Evolutionary conservation across 2,888 invertebrate species (phyloP).

Genomic region (Criorhina ranunculi): DNA sequence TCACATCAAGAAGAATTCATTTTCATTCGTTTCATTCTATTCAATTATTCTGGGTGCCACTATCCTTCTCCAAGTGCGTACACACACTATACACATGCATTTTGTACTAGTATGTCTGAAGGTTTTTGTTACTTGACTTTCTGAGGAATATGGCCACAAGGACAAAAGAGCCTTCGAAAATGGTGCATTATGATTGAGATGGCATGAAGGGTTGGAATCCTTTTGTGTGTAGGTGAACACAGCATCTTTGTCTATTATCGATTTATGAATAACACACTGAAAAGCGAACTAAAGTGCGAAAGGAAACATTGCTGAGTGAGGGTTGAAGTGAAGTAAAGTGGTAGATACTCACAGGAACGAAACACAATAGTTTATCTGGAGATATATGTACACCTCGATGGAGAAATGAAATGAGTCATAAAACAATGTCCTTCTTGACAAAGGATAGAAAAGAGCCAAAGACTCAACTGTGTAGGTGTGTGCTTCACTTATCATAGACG

Average conservation of each 20-base stretch:
- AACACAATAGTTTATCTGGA: slow-evolving; percentile 2
- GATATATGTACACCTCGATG: background rate
- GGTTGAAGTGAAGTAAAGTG: slow-evolving; percentile 2
- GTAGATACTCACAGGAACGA: slow-evolving; percentile 1
- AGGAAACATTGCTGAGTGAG: background rate
- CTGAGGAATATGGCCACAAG: slow-evolving; percentile 5
- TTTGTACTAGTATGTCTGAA: background rate
- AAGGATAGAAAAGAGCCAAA: slow-evolving; percentile 21
- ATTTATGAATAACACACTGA: slow-evolving; percentile 30
- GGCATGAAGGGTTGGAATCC: background rate
- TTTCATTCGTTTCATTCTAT: slow-evolving; percentile 60
- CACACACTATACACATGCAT: background rate
- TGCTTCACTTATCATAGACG: slow-evolving; percentile 23
- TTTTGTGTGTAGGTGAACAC: background rate
- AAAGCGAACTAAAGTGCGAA: slow-evolving; percentile 18
- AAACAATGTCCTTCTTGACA: slow-evolving; percentile 2
- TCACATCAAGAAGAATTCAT: slow-evolving; percentile 74
- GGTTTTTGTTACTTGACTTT: slow-evolving; percentile 5
- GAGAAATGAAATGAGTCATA: slow-evolving; percentile 11
- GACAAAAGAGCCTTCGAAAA: slow-evolving; percentile 16
- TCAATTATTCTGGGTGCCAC: slow-evolving; percentile 66
- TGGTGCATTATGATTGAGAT: slow-evolving; percentile 42
- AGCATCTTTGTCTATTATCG: slow-evolving; percentile 31
- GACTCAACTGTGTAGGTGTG: background rate
- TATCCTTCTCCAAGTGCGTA: background rate